These are phyloP conservation scores for Nannospalax galili DNA, from an alignment of 2,113 vertebrate genomes.

Conservation along the genomic window DNA sequence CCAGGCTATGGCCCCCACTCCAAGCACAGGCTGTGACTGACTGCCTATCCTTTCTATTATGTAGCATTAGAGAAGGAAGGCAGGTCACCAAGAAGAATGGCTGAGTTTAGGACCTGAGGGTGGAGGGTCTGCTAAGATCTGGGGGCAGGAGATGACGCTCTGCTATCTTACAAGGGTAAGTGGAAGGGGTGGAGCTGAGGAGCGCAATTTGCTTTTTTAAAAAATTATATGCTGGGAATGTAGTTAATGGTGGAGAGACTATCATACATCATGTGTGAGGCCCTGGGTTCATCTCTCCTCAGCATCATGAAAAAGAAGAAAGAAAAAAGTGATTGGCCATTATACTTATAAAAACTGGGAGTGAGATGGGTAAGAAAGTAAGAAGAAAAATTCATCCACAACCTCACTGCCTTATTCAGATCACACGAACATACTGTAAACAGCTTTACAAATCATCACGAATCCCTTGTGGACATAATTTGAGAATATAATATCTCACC, in stretches of 20 bases:
- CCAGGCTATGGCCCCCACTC: not conserved
- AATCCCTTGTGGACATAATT: not conserved
- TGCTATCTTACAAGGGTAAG: fast-evolving
- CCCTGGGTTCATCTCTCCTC: not conserved
- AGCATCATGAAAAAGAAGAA: not conserved
- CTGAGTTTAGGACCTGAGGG: not conserved
- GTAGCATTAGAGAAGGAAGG: not conserved
- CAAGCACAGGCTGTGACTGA: fast-evolving
- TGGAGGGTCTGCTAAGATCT: not conserved
- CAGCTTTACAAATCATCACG: not conserved
- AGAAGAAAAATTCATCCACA: not conserved
- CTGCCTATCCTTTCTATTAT: not conserved
- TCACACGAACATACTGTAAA: not conserved
- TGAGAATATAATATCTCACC: not conserved
- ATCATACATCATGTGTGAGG: not conserved
- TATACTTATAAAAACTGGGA: not conserved
- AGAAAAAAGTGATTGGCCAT: not conserved
- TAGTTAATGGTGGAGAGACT: not conserved
- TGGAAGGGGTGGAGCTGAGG: not conserved
- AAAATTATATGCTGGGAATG: not conserved
- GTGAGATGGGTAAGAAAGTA: not conserved
- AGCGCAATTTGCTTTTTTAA: not conserved
- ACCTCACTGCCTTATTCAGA: not conserved
- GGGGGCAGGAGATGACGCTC: not conserved
- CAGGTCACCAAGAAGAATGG: not conserved